These are phyloP conservation scores for Tupaia tana DNA, from an alignment of 2,113 vertebrate genomes.

Conservation along the genomic window DNA sequence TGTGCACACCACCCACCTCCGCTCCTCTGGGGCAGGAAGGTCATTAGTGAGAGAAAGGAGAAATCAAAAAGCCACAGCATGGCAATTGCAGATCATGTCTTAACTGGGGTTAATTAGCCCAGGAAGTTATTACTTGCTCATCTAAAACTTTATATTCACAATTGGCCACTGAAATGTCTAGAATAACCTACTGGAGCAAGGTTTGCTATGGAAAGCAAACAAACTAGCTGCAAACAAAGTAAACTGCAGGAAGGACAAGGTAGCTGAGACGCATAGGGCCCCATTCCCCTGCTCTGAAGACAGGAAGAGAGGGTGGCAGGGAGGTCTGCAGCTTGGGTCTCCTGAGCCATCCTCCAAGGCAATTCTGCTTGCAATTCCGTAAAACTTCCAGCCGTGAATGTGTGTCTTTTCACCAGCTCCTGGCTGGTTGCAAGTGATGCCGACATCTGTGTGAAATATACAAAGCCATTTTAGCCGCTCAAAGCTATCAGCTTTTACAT, in stretches of 20 bases:
- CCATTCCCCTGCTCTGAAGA: background rate
- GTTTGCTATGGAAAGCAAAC: background rate
- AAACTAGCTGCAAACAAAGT: background rate
- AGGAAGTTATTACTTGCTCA: background rate
- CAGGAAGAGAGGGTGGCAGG: constrained; percentile 51
- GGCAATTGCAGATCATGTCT: background rate
- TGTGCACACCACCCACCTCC: rapidly evolving
- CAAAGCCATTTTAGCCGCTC: constrained; percentile 84
- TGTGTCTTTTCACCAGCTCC: constrained; percentile 69
- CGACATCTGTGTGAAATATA: constrained; percentile 81
- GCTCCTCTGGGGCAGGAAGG: background rate
- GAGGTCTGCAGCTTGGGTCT: constrained; percentile 22
- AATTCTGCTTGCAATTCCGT: constrained; percentile 79
- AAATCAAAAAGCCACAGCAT: background rate
- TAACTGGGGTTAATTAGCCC: background rate
- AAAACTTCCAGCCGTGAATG: constrained; percentile 76
- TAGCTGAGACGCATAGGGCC: constrained; percentile 22
- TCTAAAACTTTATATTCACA: background rate
- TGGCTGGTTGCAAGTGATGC: constrained; percentile 51
- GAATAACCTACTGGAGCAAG: background rate
- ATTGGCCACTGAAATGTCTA: background rate
- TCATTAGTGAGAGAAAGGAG: background rate
- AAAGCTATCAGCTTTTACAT: constrained; percentile 84
- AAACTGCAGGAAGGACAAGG: background rate
- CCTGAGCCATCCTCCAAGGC: constrained; percentile 74